A percentile compares a stretch with the other conserved stretches of the same genome.
Evolutionary conservation across 2,888 invertebrate genomes (phyloP).

Genomic region (Troides aeacus): DNA sequence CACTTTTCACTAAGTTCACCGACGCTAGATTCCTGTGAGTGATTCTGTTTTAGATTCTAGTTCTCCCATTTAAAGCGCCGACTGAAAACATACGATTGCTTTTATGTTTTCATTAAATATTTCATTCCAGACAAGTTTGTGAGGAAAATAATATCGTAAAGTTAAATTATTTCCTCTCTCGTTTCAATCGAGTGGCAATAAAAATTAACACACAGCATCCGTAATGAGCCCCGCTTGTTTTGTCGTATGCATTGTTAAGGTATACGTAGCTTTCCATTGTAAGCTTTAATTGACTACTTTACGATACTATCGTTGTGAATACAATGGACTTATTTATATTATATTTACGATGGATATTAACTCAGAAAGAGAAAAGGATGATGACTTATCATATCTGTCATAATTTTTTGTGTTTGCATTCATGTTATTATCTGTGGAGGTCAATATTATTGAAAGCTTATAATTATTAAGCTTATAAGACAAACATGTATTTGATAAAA

Average conservation of each 20-base stretch:
- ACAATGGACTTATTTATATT: neutral
- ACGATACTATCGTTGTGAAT: neutral
- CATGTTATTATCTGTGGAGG: too few relatives aligned
- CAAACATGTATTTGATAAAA: too few relatives aligned
- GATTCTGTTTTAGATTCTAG: conserved; percentile 11
- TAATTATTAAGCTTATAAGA: too few relatives aligned
- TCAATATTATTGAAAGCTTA: too few relatives aligned
- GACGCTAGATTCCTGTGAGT: conserved; percentile 1
- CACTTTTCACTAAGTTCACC: neutral
- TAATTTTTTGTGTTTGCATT: too few relatives aligned
- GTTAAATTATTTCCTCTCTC: conserved; percentile 18
- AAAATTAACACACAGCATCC: conserved; percentile 53
- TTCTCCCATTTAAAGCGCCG: neutral
- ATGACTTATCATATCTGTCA: too few relatives aligned
- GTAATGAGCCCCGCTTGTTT: conserved; percentile 52
- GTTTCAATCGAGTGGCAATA: conserved; percentile 59
- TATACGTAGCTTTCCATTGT: conserved; percentile 67
- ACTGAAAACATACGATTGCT: neutral
- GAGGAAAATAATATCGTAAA: neutral
- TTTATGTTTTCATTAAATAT: conserved; percentile 21
- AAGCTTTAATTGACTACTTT: conserved; percentile 15
- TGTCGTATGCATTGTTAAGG: conserved; percentile 49
- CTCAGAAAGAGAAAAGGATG: too few relatives aligned
- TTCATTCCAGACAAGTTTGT: neutral
- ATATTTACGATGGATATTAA: too few relatives aligned